phyloP scores from a whole-genome alignment of 1,140 invertebrate species.

The Calliopsis andreniformis region DNA sequence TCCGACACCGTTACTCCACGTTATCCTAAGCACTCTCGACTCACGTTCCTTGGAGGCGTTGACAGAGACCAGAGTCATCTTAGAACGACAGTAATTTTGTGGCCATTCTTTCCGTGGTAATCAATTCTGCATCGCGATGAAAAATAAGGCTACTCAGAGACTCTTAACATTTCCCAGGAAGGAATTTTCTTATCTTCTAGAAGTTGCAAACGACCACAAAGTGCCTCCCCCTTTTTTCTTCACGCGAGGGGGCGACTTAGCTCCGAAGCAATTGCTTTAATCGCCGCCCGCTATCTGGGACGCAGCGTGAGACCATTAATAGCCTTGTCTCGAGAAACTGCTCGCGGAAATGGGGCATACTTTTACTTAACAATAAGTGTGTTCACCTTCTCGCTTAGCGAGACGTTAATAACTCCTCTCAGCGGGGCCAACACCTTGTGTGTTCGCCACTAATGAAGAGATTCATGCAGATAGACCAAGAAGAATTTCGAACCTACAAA shows the following conservation, averaged over 20 bases:
- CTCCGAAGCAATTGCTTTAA: conserved; percentile 65
- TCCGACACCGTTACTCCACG: conserved; percentile 5
- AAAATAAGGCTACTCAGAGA: too few species aligned
- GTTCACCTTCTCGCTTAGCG: not conserved
- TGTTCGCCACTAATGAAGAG: not conserved
- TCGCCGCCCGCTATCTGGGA: conserved; percentile 58
- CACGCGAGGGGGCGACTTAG: not conserved
- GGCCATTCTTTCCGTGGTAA: too few species aligned
- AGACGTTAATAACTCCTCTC: not conserved
- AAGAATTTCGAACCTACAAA: too few species aligned
- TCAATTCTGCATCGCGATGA: too few species aligned
- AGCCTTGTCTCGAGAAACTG: conserved; percentile 18
- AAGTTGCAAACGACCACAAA: not conserved
- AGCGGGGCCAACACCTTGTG: not conserved
- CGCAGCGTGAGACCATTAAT: conserved; percentile 57
- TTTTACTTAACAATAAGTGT: conserved; percentile 13
- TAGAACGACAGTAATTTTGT: too few species aligned
- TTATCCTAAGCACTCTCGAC: not conserved
- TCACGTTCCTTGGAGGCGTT: too few species aligned
- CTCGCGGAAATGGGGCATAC: conserved; percentile 9
- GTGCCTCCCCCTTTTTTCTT: not conserved
- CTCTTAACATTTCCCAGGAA: too few species aligned
- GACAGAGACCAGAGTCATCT: too few species aligned
- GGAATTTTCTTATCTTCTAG: not conserved
- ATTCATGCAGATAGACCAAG: too few species aligned